Conservation (phyloP, 2,797 vertebrate genomes). For the Sebastes cheni region DNA sequence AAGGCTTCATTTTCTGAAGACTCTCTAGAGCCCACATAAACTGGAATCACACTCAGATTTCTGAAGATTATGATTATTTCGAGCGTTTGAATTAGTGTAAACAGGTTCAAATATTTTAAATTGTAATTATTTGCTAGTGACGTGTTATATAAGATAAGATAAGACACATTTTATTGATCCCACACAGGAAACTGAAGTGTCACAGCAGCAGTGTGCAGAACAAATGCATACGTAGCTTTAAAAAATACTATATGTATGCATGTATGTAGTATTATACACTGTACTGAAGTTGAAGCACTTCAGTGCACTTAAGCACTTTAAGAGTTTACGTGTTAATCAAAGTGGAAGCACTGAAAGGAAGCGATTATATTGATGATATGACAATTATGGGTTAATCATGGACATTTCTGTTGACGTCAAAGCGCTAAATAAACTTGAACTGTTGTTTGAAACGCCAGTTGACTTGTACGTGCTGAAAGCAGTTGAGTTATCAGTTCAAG, state of each 20-base stretch:
- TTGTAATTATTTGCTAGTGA: neutral
- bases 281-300: neutral
- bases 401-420: neutral
- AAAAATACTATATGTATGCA: neutral
- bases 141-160: neutral
- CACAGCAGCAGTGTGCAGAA: neutral
- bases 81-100: neutral
- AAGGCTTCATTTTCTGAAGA: neutral
- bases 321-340: neutral
- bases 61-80: neutral
- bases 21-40: neutral
- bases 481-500: neutral
- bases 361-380: neutral
- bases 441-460: neutral
- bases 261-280: neutral
- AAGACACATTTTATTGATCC: neutral
- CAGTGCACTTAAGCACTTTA: no score
- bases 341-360: neutral
- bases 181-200: neutral
- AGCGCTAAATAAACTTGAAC: neutral
- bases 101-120: neutral
- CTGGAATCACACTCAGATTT: neutral
- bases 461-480: neutral
- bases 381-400: neutral
- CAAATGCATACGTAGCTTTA: neutral